These are phyloP conservation scores for Dicranocentrus wangi DNA, from an alignment of 2,888 invertebrate genomes.

Conservation along the genomic window DNA sequence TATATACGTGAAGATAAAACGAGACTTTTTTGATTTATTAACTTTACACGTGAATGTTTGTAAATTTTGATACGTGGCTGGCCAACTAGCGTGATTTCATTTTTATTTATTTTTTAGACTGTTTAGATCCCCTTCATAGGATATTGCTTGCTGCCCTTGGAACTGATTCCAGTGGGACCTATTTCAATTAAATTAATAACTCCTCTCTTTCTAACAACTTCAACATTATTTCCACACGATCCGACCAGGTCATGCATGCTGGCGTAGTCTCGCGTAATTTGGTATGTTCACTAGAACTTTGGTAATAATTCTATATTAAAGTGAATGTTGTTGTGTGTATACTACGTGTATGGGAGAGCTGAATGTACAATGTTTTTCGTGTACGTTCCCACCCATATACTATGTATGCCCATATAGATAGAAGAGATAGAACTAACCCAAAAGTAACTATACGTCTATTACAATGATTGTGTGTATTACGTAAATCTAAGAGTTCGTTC, in stretches of 20 bases:
- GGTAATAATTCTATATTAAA: slow-evolving; percentile 52
- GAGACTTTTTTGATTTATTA: background rate
- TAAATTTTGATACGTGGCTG: slow-evolving; percentile 38
- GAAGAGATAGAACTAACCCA: background rate
- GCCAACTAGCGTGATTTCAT: slow-evolving; percentile 56
- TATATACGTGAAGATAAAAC: no score
- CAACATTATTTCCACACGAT: slow-evolving; percentile 67
- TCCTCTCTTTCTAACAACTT: slow-evolving; percentile 66
- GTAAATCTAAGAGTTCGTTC: no score
- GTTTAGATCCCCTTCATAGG: slow-evolving; percentile 66
- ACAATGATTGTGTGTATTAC: background rate
- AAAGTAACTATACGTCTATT: background rate
- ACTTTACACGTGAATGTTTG: slow-evolving; percentile 8
- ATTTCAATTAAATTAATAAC: slow-evolving; percentile 64
- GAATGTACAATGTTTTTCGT: slow-evolving; percentile 39
- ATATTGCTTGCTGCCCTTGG: slow-evolving; percentile 67
- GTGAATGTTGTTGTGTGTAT: slow-evolving; percentile 44
- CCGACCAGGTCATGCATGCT: slow-evolving; percentile 70
- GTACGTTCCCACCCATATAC: slow-evolving; percentile 11
- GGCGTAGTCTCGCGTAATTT: slow-evolving; percentile 72
- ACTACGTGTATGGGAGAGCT: slow-evolving; percentile 20
- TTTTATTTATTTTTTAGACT: slow-evolving; percentile 62
- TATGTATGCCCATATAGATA: background rate
- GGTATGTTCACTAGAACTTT: slow-evolving; percentile 69
- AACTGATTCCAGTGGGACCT: slow-evolving; percentile 67